Base-by-base conservation (phyloP, 2,797 vertebrate genomes). In the Lithobates pipiens region DNA sequence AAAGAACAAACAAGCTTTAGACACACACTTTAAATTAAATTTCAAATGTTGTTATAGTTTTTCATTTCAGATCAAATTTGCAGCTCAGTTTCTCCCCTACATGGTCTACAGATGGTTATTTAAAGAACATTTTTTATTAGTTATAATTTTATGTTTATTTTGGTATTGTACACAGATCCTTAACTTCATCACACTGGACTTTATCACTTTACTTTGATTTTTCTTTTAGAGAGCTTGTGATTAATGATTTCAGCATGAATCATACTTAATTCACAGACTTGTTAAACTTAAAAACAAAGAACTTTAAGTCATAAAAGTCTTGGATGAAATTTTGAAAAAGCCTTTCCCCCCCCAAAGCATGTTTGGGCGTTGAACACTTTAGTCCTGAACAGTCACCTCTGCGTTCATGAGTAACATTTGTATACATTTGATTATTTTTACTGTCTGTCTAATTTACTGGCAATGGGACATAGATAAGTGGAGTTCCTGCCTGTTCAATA, bases 251-350 rank as follows among this genome's bases (percentile, higher is more conserved):
- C 91, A 92, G 91, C 89, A 93, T 95, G 94, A 94, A 91, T 95
- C 94, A 93, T 78, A 82, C 88, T 90, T 91, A 87, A 89, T 93
- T 92, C 91, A 92, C 93, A 93, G 91, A 92, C 93, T 91, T 89
- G 87, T 91, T 91, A 88, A 91, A 91, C 91, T 69, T 87, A 83
- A 32, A 89, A 90, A 90, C 91, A 88, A 88, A 89, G 90, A 89
- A 88, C 90, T 88, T 89, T 95, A 92, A 94, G 91, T 94, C 94
- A 95, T 91, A 89, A 77, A 89, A 89, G 73, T 84, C 73, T 85
- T 91, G 91, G 91, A 91, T 39, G 39, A 85, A 89, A 76, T 82
- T 91, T 61, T 90, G 89, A 89, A 93, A 91, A 93, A 92, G 91
- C 91, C 90, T 89, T 91, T 88, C 88, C 18, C 54, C 54, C 54